Evolutionary conservation across 1,140 invertebrate genomes (phyloP).

Genomic region (Nasonia giraulti): DNA sequence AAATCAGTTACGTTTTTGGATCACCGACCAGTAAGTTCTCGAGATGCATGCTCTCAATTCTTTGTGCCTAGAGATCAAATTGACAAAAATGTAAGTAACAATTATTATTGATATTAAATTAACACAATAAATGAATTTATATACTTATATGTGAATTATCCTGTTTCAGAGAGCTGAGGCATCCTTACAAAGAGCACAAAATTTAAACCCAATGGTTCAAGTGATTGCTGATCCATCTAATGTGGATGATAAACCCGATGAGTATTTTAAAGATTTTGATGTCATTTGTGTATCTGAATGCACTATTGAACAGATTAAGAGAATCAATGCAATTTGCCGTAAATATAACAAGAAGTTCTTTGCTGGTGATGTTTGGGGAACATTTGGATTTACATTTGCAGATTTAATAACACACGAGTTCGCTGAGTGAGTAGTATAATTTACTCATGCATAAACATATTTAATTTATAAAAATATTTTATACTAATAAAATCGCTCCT

Average conservation of each 20-base stretch:
- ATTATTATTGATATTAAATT: not conserved
- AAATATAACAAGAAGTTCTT: conserved; percentile 89
- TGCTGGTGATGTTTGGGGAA: conserved; percentile 94
- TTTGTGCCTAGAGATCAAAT: conserved; percentile 80
- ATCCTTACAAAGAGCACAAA: conserved; percentile 84
- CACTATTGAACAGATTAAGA: conserved; percentile 80
- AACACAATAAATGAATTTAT: not conserved
- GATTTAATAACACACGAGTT: conserved; percentile 92
- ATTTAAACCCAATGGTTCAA: conserved; percentile 94
- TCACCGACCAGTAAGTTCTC: conserved; percentile 81
- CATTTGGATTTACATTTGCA: conserved; percentile 92
- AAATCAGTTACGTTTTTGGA: conserved; percentile 93
- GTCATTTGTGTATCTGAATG: conserved; percentile 89
- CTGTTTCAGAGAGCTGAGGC: conserved; percentile 85
- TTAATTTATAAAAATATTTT: not conserved
- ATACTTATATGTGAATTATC: conserved; percentile 34
- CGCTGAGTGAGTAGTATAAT: conserved; percentile 82
- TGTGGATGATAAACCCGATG: conserved; percentile 79
- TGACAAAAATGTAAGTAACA: conserved; percentile 80
- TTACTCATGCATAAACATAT: not conserved
- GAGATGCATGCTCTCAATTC: conserved; percentile 88
- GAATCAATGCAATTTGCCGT: conserved; percentile 88
- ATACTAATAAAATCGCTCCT: conserved; percentile 8
- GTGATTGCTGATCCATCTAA: conserved; percentile 82
- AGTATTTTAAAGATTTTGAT: conserved; percentile 88